These are phyloP conservation scores for Scaptomyza tumidula DNA, from an alignment of 2,888 invertebrate species.

Conservation along the genomic window DNA sequence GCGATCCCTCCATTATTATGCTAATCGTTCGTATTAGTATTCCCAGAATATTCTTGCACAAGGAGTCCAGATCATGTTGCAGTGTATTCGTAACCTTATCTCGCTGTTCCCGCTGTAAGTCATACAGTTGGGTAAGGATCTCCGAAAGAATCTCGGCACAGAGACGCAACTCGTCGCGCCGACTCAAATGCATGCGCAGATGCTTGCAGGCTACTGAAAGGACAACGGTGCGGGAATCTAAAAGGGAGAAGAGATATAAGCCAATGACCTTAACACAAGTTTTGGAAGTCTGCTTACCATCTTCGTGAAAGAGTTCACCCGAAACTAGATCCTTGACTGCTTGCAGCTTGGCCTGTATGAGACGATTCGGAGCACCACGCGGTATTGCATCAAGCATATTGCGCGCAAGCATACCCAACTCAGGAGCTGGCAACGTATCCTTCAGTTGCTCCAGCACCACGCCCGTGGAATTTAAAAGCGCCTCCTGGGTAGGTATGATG, in stretches of 20 bases:
- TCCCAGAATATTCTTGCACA: conserved; percentile 92
- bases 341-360: conserved; percentile 92
- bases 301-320: conserved; percentile 90
- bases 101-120: conserved; percentile 85
- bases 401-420: conserved; percentile 91
- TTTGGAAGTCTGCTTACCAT: conserved; percentile 85
- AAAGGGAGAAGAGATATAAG: background rate
- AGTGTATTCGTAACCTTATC: conserved; percentile 85
- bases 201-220: conserved; percentile 94
- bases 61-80: conserved; percentile 92
- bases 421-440: conserved; percentile 89
- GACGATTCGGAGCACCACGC: conserved; percentile 86
- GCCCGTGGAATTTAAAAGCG: conserved; percentile 92
- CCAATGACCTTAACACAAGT: background rate
- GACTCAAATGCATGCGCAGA: conserved; percentile 91
- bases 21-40: conserved; percentile 94
- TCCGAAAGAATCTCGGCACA: conserved; percentile 95
- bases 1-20: conserved; percentile 91
- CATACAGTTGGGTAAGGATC: conserved; percentile 88
- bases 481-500: conserved; percentile 92
- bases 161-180: conserved; percentile 92
- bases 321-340: conserved; percentile 93
- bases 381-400: conserved; percentile 91
- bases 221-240: conserved; percentile 94
- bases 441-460: conserved; percentile 93